These are phyloP conservation scores for Ciconia nigra DNA, from an alignment of 2,797 vertebrate species.

Conservation along the genomic window DNA sequence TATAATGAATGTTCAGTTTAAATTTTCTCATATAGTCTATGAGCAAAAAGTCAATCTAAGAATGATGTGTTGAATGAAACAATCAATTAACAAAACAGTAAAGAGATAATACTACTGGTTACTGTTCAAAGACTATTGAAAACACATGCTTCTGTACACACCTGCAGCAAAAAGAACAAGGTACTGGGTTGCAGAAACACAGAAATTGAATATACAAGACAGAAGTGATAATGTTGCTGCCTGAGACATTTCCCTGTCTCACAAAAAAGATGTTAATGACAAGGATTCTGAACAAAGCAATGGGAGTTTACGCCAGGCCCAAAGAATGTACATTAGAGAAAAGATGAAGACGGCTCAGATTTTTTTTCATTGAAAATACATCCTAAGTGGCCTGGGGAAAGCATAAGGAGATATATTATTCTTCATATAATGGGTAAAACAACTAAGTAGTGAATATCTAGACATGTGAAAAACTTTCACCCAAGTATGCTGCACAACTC, in stretches of 20 bases:
- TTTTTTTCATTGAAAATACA: background rate
- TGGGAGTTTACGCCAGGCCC: background rate
- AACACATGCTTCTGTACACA: background rate
- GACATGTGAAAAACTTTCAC: background rate
- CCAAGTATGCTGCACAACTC: background rate
- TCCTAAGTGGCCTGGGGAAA: background rate
- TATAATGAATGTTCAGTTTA: background rate
- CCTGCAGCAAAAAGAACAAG: background rate
- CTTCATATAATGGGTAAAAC: background rate
- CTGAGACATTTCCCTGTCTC: background rate
- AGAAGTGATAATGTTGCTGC: background rate
- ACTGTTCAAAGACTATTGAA: background rate
- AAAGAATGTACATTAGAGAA: background rate
- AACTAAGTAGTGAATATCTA: background rate
- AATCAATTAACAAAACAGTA: background rate
- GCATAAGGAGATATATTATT: background rate
- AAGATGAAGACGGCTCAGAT: background rate
- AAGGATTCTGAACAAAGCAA: background rate
- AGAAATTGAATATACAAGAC: background rate
- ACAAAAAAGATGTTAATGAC: background rate
- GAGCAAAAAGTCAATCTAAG: background rate
- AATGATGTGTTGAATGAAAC: background rate
- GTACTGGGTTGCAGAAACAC: background rate
- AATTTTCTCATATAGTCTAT: background rate
- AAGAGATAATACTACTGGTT: background rate